Evolutionary conservation across 2,888 invertebrate genomes (phyloP).

Genomic region (Papilio demoleus): DNA sequence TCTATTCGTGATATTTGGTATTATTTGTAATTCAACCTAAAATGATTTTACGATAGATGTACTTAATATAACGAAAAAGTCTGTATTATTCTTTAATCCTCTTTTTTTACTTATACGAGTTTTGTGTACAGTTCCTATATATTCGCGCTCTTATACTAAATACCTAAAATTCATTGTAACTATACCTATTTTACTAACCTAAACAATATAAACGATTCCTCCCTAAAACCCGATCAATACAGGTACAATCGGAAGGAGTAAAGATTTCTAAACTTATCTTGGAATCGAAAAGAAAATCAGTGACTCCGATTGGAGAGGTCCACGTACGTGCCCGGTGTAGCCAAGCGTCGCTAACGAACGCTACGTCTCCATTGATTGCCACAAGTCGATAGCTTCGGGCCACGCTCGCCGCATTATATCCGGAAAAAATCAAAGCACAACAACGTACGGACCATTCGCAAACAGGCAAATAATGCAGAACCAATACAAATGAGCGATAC

Average conservation of each 20-base stretch:
- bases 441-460: slow-evolving; percentile 76
- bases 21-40: not conserved
- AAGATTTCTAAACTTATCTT: slow-evolving; percentile 67
- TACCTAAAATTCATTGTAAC: not conserved
- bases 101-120: not conserved
- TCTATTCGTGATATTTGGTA: not conserved
- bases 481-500: slow-evolving; percentile 83
- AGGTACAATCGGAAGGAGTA: slow-evolving; percentile 28
- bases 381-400: slow-evolving; percentile 69
- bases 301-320: slow-evolving; percentile 77
- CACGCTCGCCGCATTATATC: slow-evolving; percentile 78
- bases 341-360: slow-evolving; percentile 73
- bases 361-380: slow-evolving; percentile 71
- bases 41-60: no score
- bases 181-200: not conserved
- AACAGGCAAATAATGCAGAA: slow-evolving; percentile 82
- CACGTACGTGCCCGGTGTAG: slow-evolving; percentile 77
- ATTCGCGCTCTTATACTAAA: not conserved
- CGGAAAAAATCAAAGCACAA: slow-evolving; percentile 81
- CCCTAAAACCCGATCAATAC: slow-evolving; percentile 25
- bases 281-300: slow-evolving; percentile 76
- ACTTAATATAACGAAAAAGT: no score
- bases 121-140: not conserved
- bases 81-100: no score
- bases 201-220: not conserved